Conservation (phyloP, 2,797 vertebrate species). For the Poeciliopsis turneri region DNA sequence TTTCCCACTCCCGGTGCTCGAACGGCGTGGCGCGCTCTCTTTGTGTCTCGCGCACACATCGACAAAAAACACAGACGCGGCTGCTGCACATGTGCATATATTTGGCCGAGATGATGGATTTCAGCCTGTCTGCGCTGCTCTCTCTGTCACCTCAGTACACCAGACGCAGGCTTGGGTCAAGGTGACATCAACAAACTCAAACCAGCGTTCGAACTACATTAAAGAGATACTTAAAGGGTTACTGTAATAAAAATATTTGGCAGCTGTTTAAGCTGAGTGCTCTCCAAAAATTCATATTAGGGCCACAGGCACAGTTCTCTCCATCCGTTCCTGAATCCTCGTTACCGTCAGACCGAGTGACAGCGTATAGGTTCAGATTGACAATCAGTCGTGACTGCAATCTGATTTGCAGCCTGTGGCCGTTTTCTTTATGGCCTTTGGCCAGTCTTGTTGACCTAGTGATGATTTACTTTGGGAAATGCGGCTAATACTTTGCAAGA, state of each 20-base stretch:
- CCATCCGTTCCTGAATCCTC: background rate
- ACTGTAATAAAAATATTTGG: background rate
- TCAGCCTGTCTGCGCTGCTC: conserved; percentile 35
- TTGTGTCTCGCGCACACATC: conserved; percentile 33
- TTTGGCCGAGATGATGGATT: conserved; percentile 48
- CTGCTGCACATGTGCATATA: background rate
- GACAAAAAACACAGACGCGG: conserved; percentile 14
- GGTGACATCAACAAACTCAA: conserved; percentile 21
- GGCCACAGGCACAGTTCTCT: background rate
- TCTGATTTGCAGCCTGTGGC: background rate
- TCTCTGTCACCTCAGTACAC: conserved; percentile 25
- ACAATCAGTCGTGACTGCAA: background rate
- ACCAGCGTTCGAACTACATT: conserved; percentile 8
- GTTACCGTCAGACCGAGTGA: background rate
- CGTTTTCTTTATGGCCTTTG: background rate
- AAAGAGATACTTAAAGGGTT: background rate
- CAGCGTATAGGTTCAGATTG: background rate
- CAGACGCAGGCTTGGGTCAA: conserved; percentile 14
- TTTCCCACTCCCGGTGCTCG: conserved; percentile 82
- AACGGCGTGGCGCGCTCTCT: conserved; percentile 71
- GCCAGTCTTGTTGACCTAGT: background rate
- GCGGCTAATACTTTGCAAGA: background rate
- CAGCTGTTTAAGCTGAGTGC: background rate
- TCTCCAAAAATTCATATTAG: too few relatives aligned
- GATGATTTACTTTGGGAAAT: background rate